Percentiles rank a stretch among this genome's conserved stretches.
Evolutionary conservation across 2,797 vertebrate species (phyloP).

Genomic region (Myripristis murdjan): DNA sequence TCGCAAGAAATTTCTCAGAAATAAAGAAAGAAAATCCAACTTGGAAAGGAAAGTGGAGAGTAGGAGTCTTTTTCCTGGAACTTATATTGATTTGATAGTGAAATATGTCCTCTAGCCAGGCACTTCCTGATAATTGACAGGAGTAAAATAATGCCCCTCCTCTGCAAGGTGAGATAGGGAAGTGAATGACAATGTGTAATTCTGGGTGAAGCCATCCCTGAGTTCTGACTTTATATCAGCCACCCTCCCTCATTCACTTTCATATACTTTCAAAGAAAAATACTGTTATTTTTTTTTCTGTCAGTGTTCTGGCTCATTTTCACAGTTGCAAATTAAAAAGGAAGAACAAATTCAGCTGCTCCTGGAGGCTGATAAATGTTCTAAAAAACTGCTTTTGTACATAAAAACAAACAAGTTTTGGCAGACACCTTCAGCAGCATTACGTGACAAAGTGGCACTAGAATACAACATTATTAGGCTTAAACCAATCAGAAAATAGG

Average conservation of each 20-base stretch:
- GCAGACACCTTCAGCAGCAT: neutral
- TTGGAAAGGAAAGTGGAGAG: slow-evolving; percentile 32
- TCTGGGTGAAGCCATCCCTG: slow-evolving; percentile 8
- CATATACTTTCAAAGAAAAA: neutral
- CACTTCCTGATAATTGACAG: slow-evolving; percentile 57
- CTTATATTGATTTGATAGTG: slow-evolving; percentile 67
- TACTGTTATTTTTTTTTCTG: no score
- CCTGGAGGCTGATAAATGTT: slow-evolving; percentile 34
- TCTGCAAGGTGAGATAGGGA: slow-evolving; percentile 65
- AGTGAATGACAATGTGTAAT: slow-evolving; percentile 52
- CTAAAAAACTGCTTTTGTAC: slow-evolving; percentile 33
- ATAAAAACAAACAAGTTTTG: slow-evolving; percentile 25
- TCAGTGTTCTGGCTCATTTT: no score
- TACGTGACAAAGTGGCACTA: neutral
- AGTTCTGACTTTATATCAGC: slow-evolving; percentile 26
- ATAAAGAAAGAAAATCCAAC: slow-evolving; percentile 6
- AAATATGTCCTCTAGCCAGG: slow-evolving; percentile 62
- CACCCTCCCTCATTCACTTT: neutral
- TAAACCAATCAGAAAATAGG: no score
- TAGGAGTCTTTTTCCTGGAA: slow-evolving; percentile 33
- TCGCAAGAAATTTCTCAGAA: slow-evolving; percentile 20
- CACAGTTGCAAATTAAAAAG: slow-evolving; percentile 1
- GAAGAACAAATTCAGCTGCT: neutral
- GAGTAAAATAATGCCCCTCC: slow-evolving; percentile 55
- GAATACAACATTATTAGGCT: neutral